Conservation (phyloP, 2,113 vertebrate species). For the Mormyrus iriodes region DNA sequence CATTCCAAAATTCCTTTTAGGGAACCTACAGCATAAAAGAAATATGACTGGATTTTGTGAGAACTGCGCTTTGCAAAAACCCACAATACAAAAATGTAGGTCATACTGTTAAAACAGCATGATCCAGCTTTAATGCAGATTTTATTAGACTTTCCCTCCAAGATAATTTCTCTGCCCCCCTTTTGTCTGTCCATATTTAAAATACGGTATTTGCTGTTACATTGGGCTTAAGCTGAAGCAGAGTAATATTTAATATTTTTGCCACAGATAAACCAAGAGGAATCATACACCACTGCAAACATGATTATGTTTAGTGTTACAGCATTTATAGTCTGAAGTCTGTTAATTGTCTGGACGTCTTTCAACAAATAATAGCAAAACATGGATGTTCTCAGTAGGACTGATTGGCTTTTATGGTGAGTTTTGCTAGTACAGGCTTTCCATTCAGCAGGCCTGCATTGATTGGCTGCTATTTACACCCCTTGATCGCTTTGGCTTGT, state of each 20-base stretch:
- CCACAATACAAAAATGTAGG: neutral
- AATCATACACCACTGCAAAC: neutral
- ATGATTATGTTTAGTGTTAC: neutral
- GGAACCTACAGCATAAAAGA: neutral
- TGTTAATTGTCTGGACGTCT: neutral
- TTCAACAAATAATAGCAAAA: neutral
- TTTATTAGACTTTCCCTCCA: constrained; percentile 3
- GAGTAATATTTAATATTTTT: neutral
- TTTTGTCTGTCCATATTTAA: neutral
- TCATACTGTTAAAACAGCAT: constrained; percentile 6
- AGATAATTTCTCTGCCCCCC: neutral
- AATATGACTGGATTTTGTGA: neutral
- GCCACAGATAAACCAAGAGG: neutral
- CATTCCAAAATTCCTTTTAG: neutral
- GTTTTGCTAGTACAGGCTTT: neutral
- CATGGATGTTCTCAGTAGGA: neutral
- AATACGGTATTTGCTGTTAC: neutral
- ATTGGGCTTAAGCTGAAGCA: neutral
- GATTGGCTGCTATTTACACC: neutral
- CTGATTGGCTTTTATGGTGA: neutral
- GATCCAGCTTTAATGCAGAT: neutral
- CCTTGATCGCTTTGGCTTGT: neutral
- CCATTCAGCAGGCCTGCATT: neutral
- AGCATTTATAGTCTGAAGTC: neutral
- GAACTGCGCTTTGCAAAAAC: neutral